Base-by-base conservation (phyloP, 2,888 invertebrate species). In the Perithous albicinctus region DNA sequence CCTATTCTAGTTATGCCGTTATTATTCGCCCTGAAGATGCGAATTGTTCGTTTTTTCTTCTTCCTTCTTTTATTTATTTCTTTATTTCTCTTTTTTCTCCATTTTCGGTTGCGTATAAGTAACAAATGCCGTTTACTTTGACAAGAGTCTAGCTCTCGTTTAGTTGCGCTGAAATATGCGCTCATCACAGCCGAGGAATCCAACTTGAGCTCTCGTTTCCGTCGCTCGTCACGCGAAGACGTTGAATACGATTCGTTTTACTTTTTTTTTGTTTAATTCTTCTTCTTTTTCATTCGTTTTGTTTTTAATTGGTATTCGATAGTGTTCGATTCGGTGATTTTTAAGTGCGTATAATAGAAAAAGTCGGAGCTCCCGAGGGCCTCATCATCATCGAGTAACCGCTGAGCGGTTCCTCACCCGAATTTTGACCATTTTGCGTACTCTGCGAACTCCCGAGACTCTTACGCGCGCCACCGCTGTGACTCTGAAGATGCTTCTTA, bases 401-500 rank as follows among this genome's bases (percentile, higher is more conserved):
- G 12, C 69, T 82, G 38, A 78, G 46, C 7, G 88, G 91, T 51
- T 91, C 91, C 41, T 90, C 89, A 3, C 77, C 86, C 5, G 88
- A 87, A 81, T 87, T 89, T 67, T 91, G 92, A 23, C 89, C 90
- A 84, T 91, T 88, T 72, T 89, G 91, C 82, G 92, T 93, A 85
- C 93, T 93, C 72, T 94, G 94, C 2, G 88, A 84, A 48, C 85
- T 85, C 43, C 82, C 88, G n/a, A 82, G 64, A 63, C 95, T 92
- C 95, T 96, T 88, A 95, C 95, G 84, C 95, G 95, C 78, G 95
- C 94, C 95, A 95, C 94, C 95, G 87, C 95, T 95, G 93, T 97
- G 97, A 87, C 96, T 96, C 64, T 96, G 94, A 20, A 96, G 94
- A 93, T 97, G 97, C 91, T 97, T 97, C 88, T 96, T 94, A 63